phyloP scores from a whole-genome alignment of 2,888 invertebrate genomes.

The Phengaris alcon region DNA sequence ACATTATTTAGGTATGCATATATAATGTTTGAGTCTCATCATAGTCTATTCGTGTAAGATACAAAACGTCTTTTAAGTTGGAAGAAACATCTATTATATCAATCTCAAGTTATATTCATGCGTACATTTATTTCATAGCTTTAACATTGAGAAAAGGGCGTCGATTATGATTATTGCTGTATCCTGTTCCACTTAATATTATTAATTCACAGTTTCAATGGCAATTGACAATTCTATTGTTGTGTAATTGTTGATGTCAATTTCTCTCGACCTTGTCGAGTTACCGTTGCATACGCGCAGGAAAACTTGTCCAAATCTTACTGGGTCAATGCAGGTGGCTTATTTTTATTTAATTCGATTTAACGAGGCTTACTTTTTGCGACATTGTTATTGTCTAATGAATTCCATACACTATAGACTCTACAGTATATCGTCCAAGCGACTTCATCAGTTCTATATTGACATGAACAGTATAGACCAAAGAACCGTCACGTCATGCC shows the following conservation, averaged over 20 bases:
- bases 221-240: conserved; percentile 24
- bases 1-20: too few relatives aligned
- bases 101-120: not conserved
- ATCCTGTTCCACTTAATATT: conserved; percentile 14
- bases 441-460: too few relatives aligned
- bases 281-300: conserved; percentile 20
- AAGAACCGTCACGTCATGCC: too few relatives aligned
- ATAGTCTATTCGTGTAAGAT: too few relatives aligned
- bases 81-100: not conserved
- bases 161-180: not conserved
- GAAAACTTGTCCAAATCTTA: conserved; percentile 23
- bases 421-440: too few relatives aligned
- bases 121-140: not conserved
- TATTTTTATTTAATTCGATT: conserved; percentile 20
- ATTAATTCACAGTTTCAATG: conserved; percentile 11
- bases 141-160: conserved; percentile 10
- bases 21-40: too few relatives aligned
- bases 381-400: not conserved
- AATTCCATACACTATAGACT: too few relatives aligned
- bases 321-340: conserved; percentile 23
- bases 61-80: too few relatives aligned
- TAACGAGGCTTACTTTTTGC: not conserved
- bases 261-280: conserved; percentile 17
- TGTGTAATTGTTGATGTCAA: conserved; percentile 21
- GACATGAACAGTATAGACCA: too few relatives aligned